Evolutionary conservation across 2,888 invertebrate genomes (phyloP).

Genomic region (Blastobasis lacticolella): DNA sequence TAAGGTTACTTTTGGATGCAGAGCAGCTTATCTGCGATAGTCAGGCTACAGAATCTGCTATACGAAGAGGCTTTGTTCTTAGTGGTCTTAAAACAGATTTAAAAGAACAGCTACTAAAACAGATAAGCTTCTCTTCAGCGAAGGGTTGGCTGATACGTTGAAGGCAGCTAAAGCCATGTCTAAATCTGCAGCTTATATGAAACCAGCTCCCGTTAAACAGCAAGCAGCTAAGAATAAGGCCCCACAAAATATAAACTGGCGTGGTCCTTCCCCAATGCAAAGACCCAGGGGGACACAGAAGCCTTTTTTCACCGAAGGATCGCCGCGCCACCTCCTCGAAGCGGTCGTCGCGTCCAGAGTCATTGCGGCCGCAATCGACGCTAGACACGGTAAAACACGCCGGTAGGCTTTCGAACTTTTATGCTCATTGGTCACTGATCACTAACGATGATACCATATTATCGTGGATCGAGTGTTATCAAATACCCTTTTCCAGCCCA

Average conservation of each 20-base stretch:
- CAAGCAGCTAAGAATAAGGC: neutral
- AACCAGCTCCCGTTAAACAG: neutral
- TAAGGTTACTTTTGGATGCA: too few relatives aligned
- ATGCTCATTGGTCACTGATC: constrained; percentile 11
- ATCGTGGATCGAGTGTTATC: constrained; percentile 8
- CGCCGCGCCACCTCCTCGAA: constrained; percentile 1
- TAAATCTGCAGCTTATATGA: neutral
- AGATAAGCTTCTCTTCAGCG: neutral
- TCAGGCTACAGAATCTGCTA: too few relatives aligned
- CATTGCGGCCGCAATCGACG: neutral
- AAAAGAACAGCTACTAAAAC: neutral
- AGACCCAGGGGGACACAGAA: constrained; percentile 4
- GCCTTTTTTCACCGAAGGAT: constrained; percentile 1
- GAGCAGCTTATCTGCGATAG: too few relatives aligned
- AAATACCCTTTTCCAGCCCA: too few relatives aligned
- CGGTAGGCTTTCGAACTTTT: constrained; percentile 7
- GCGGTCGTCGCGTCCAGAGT: neutral
- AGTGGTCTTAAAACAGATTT: too few relatives aligned
- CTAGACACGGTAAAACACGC: constrained; percentile 8
- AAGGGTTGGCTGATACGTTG: neutral
- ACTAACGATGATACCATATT: constrained; percentile 10
- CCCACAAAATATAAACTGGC: constrained; percentile 8
- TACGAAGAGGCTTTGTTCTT: too few relatives aligned
- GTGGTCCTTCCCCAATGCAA: constrained; percentile 5
- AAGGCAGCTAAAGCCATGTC: neutral